These are phyloP conservation scores for Leptoclinus maculatus DNA, from an alignment of 2,797 vertebrate genomes.

Conservation along the genomic window DNA sequence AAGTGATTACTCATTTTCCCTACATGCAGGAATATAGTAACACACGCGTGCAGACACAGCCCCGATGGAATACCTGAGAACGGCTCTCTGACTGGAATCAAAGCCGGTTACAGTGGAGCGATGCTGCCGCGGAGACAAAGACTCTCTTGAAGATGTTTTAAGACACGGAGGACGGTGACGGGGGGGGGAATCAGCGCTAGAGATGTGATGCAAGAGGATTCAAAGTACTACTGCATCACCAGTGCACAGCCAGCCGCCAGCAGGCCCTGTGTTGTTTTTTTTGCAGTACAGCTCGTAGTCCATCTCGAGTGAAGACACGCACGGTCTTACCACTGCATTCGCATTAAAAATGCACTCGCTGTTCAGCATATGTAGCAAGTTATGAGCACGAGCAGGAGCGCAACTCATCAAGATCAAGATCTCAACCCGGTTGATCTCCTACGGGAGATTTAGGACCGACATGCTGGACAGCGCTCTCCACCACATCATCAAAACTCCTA, in stretches of 20 bases:
- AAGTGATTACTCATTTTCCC: constrained; percentile 16
- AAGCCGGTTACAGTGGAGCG: neutral
- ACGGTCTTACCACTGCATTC: neutral
- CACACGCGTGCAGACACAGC: constrained; percentile 10
- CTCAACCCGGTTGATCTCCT: neutral
- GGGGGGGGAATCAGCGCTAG: neutral
- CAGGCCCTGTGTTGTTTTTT: neutral
- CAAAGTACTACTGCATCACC: neutral
- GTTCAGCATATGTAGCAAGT: neutral
- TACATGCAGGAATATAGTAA: neutral
- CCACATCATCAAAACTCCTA: neutral
- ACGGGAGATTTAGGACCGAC: neutral
- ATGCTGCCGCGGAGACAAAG: neutral
- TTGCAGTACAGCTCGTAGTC: constrained; percentile 7
- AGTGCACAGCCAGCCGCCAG: neutral
- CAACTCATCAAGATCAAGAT: neutral
- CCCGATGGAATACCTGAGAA: constrained; percentile 21
- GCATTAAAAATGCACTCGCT: neutral
- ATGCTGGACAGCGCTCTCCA: neutral
- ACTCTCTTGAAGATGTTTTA: neutral
- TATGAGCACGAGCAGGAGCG: neutral
- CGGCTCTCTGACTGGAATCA: constrained; percentile 16
- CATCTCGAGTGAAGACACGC: neutral
- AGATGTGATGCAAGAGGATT: constrained; percentile 8
- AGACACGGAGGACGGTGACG: neutral